phyloP scores from a whole-genome alignment of 37 sponge, comb jelly and placozoan genomes.

The Tethya wilhelma region DNA sequence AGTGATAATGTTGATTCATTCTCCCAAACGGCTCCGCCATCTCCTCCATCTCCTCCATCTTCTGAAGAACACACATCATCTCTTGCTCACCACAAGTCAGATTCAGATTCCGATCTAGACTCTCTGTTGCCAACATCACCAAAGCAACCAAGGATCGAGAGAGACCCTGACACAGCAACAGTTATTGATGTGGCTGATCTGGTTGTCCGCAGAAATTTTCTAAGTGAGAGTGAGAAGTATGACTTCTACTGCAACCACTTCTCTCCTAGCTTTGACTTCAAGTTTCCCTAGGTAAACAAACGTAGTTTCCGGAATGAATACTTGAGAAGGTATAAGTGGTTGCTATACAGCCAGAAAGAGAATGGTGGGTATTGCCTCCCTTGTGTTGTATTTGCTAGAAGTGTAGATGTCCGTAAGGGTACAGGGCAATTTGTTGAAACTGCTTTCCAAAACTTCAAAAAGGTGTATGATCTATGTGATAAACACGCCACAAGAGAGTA shows the following conservation, averaged over 20 bases:
- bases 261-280: conserved; percentile 25
- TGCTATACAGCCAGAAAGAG: too few species aligned
- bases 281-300: conserved; percentile 12
- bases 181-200: conserved; percentile 2
- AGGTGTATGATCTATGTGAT: too few species aligned
- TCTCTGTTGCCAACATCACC: not conserved
- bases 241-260: conserved; percentile 27
- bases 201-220: not conserved
- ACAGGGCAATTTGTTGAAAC: too few species aligned
- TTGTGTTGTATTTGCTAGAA: too few species aligned
- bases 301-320: too few species aligned
- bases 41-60: too few species aligned
- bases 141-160: conserved; percentile 6
- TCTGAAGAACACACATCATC: not conserved
- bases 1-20: not conserved
- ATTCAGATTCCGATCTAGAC: not conserved
- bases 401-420: too few species aligned
- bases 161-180: not conserved
- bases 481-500: too few species aligned
- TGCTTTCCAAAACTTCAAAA: too few species aligned
- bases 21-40: too few species aligned
- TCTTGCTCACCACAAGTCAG: not conserved
- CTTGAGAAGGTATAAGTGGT: too few species aligned
- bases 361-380: too few species aligned
- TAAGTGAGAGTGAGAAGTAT: conserved; percentile 27